phyloP scores from a whole-genome alignment of 2,888 invertebrate genomes.

The Drosophila meridionalis region DNA sequence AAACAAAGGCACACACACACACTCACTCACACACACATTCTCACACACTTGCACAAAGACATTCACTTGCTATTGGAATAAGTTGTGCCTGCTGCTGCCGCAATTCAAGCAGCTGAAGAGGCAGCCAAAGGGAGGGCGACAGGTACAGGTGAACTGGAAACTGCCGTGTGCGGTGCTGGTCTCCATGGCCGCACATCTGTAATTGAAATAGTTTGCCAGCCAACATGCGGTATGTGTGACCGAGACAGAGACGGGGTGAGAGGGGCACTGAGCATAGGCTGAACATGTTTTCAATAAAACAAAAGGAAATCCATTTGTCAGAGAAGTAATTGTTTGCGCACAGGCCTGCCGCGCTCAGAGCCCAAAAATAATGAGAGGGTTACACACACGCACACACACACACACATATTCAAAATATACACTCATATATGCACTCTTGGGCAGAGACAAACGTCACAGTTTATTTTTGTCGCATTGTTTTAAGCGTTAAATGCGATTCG shows the following conservation, averaged over 20 bases:
- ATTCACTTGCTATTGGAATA: constrained; percentile 47
- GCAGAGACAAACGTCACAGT: constrained; percentile 31
- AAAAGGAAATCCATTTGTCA: constrained; percentile 79
- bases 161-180: constrained; percentile 20
- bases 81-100: constrained; percentile 31
- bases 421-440: not conserved
- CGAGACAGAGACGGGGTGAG: constrained; percentile 7
- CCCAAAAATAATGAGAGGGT: constrained; percentile 56
- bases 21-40: not conserved
- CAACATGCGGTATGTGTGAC: constrained; percentile 31
- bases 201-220: constrained; percentile 76
- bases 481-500: constrained; percentile 48
- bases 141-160: constrained; percentile 34
- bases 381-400: constrained; percentile 6
- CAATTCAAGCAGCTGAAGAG: constrained; percentile 6
- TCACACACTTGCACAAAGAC: constrained; percentile 1
- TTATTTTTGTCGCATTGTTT: constrained; percentile 60
- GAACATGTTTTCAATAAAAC: constrained; percentile 70
- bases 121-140: not conserved
- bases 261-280: constrained; percentile 22
- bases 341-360: constrained; percentile 27
- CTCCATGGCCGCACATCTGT: constrained; percentile 48
- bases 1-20: constrained; percentile 7
- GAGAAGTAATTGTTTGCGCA: constrained; percentile 62
- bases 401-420: not conserved